Evolutionary conservation across 2,113 vertebrate genomes (phyloP).

Genomic region (Colius striatus): DNA sequence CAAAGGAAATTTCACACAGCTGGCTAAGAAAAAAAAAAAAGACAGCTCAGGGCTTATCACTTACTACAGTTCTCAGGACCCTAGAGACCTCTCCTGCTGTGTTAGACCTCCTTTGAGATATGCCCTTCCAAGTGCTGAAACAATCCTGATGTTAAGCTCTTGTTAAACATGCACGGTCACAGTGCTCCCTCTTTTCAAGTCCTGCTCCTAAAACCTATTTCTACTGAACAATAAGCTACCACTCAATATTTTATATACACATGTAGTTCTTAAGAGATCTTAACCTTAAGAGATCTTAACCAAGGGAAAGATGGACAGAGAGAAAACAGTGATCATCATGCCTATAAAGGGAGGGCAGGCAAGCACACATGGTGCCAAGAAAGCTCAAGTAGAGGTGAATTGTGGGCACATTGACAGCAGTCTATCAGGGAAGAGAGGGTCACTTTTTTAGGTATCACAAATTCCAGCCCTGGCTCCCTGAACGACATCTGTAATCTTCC

Average conservation of each 20-base stretch:
- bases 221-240: neutral
- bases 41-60: neutral
- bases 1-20: neutral
- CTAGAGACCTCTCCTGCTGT: neutral
- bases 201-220: neutral
- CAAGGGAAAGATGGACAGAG: neutral
- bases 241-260: neutral
- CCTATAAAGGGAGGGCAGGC: neutral
- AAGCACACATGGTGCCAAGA: neutral
- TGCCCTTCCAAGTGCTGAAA: neutral
- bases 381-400: neutral
- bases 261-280: neutral
- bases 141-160: neutral
- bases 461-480: neutral
- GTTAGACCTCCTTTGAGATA: neutral
- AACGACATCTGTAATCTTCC: neutral
- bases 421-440: neutral
- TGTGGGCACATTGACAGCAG: neutral
- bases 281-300: neutral
- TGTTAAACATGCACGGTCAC: neutral
- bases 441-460: neutral
- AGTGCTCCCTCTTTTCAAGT: neutral
- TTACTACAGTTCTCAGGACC: neutral
- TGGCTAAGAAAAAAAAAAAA: neutral
- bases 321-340: neutral